Percentiles rank a stretch among this genome's conserved stretches.
Evolutionary conservation across 2,888 invertebrate species (phyloP).

Genomic region (Protonemura montana): DNA sequence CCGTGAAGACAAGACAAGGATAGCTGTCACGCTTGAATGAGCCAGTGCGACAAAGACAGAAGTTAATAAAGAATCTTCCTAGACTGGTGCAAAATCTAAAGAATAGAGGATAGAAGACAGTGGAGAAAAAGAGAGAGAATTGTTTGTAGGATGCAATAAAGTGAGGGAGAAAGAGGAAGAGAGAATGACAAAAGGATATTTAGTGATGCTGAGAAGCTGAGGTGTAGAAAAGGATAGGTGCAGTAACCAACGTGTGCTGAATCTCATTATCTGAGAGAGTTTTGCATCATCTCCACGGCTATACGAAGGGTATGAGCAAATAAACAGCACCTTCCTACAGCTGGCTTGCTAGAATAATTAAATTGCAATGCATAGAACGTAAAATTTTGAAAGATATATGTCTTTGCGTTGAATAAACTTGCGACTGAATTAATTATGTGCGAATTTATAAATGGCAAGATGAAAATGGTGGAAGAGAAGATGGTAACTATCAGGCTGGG

Average conservation of each 20-base stretch:
- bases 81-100: not conserved
- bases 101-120: too few relatives aligned
- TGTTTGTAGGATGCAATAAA: not conserved
- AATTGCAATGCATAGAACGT: not conserved
- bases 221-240: not conserved
- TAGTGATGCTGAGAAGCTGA: not conserved
- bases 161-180: not conserved
- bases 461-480: not conserved
- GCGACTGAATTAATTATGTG: not conserved
- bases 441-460: not conserved
- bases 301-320: not conserved
- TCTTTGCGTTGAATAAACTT: not conserved
- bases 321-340: not conserved
- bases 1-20: too few relatives aligned
- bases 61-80: not conserved
- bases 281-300: not conserved
- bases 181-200: not conserved
- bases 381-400: constrained; percentile 12
- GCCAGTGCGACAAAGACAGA: too few relatives aligned
- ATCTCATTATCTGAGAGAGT: not conserved
- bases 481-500: too few relatives aligned
- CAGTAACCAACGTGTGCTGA: not conserved
- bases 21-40: too few relatives aligned
- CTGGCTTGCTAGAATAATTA: not conserved
- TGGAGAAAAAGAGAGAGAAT: not conserved